These are phyloP conservation scores for Ichneumon xanthorius DNA, from an alignment of 2,888 invertebrate species.

Conservation along the genomic window DNA sequence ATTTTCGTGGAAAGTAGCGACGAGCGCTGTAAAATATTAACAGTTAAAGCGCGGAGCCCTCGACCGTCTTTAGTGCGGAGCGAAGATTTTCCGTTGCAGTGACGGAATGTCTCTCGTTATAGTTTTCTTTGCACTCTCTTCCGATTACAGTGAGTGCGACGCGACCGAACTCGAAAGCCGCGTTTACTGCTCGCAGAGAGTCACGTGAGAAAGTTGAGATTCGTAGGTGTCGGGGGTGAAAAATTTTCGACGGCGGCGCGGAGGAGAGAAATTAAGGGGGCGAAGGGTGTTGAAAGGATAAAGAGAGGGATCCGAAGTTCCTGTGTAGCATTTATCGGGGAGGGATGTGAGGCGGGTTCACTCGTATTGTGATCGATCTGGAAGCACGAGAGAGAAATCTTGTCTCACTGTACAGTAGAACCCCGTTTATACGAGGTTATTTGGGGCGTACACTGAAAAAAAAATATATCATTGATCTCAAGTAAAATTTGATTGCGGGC, in stretches of 20 bases:
- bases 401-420: not conserved
- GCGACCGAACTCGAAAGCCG: not conserved
- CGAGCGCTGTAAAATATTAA: slow-evolving; percentile 47
- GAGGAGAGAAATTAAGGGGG: slow-evolving; percentile 13
- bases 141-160: not conserved
- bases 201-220: not conserved
- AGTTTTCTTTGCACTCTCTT: not conserved
- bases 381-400: slow-evolving; percentile 29
- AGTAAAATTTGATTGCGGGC: too few relatives aligned
- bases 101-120: not conserved
- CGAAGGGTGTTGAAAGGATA: slow-evolving; percentile 51
- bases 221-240: not conserved
- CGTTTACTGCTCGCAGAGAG: not conserved
- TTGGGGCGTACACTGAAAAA: too few relatives aligned
- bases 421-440: too few relatives aligned
- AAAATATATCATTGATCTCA: too few relatives aligned
- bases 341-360: not conserved
- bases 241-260: not conserved
- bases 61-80: slow-evolving; percentile 27
- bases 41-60: slow-evolving; percentile 21
- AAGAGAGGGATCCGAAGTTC: slow-evolving; percentile 24
- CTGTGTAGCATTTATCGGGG: slow-evolving; percentile 43
- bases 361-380: slow-evolving; percentile 34
- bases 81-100: not conserved
- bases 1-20: slow-evolving; percentile 75